phyloP scores from a whole-genome alignment of 2,113 vertebrate genomes.

The Ictalurus furcatus region DNA sequence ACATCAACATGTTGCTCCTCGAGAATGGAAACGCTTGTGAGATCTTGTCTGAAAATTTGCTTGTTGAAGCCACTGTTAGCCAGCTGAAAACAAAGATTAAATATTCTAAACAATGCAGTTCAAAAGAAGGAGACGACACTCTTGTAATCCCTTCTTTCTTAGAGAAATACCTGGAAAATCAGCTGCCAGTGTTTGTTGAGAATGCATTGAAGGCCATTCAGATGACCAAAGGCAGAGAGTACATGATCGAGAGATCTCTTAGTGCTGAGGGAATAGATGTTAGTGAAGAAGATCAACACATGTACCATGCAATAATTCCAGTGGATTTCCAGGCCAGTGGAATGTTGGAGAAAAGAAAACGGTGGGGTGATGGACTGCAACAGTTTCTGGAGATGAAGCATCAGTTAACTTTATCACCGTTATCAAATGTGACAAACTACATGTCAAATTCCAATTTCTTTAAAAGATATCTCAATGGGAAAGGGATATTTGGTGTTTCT shows the following conservation, averaged over 20 bases:
- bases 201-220: slow-evolving; percentile 38
- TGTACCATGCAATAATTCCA: slow-evolving; percentile 46
- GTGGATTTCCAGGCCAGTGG: slow-evolving; percentile 57
- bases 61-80: slow-evolving; percentile 35
- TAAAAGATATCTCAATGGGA: too few species aligned
- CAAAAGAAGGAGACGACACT: neutral
- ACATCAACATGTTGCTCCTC: slow-evolving; percentile 42
- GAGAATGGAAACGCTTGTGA: slow-evolving; percentile 46
- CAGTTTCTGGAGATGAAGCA: slow-evolving; percentile 57
- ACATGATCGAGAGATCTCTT: slow-evolving; percentile 35
- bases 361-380: slow-evolving; percentile 55
- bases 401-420: slow-evolving; percentile 15
- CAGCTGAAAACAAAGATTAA: neutral
- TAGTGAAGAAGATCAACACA: slow-evolving; percentile 10
- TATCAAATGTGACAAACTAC: too few species aligned
- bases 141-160: slow-evolving; percentile 46
- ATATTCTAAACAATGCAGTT: neutral
- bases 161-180: slow-evolving; percentile 33
- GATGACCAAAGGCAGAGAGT: slow-evolving; percentile 44
- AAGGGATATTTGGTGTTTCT: slow-evolving; percentile 19
- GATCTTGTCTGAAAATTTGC: slow-evolving; percentile 38
- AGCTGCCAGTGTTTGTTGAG: slow-evolving; percentile 45
- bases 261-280: neutral
- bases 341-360: slow-evolving; percentile 52
- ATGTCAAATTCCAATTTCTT: too few species aligned